Evolutionary conservation across 1,140 invertebrate species (phyloP), one percentile per base, ranked within the genome.

Genomic region (Bombus superbus): DNA sequence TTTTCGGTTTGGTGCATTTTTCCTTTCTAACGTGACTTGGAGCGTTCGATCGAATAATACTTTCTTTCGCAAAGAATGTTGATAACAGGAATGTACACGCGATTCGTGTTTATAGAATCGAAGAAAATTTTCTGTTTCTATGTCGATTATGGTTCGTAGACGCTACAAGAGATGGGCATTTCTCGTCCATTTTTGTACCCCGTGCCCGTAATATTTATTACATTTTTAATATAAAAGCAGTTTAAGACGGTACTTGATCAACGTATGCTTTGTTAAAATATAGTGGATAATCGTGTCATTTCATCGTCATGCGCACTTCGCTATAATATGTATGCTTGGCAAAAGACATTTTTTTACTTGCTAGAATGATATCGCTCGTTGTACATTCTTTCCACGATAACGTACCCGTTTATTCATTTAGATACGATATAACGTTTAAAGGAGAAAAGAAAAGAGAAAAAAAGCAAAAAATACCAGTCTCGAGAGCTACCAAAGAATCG

Each of bases 191-290:
- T 78, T 78, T 64, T 32, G 0, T 28, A 32, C 10, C 42, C 13
- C 1, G 53, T 68, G 44, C 11, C 15, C n/a, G 44, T 57, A 53
- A 53, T 53, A 44, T 68, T 47, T 42, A 40, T 79, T 57, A 59
- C 28, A 32, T 78, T 79, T 78, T 59, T 84, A 75, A 74, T 79
- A n/a, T 40, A 59, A 44, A 75, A 42, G 9, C 22, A 25, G 2
- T 71, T 32, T 68, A 53, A 53, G 66, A 59, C 15, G 44, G 22
- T 83, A 35, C 40, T 84, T 42, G 82, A 79, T 84, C 75, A 35
- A 78, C 68, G 40, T 71, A 47, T 59, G 53, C 75, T 84, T 71
- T 79, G 53, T 42, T 25, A 32, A 62, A 38, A 35, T 38, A 47
- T 57, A 72, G 47, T 11, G 35, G 28, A 71, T n/a, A 72, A 81